These are phyloP conservation scores for Stictonetta naevosa DNA, from an alignment of 2,113 vertebrate species.

Conservation along the genomic window DNA sequence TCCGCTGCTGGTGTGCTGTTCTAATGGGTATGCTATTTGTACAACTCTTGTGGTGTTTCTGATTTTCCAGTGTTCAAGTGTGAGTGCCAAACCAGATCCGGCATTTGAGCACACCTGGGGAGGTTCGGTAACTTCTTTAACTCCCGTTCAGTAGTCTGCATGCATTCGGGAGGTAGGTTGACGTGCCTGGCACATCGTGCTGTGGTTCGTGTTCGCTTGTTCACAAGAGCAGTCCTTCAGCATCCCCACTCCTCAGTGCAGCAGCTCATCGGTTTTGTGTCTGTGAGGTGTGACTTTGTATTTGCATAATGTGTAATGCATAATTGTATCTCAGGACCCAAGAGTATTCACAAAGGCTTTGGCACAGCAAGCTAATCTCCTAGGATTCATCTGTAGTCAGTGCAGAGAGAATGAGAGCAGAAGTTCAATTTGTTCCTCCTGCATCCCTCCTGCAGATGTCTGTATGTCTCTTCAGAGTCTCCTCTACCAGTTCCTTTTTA, in stretches of 20 bases:
- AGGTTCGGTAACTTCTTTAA: not conserved
- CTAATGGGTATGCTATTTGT: fast-evolving
- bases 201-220: not conserved
- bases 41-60: not conserved
- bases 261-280: not conserved
- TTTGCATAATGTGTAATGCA: not conserved
- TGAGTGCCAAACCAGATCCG: not conserved
- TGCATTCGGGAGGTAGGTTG: not conserved
- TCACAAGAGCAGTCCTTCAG: not conserved
- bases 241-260: not conserved
- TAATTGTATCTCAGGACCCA: not conserved
- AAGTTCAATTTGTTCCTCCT: not conserved
- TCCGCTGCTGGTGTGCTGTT: not conserved
- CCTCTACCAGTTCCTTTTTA: not conserved
- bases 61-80: not conserved
- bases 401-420: not conserved
- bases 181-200: fast-evolving
- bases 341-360: not conserved
- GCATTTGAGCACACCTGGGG: not conserved
- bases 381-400: not conserved
- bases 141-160: not conserved
- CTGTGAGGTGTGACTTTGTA: not conserved
- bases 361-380: not conserved
- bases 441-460: not conserved
- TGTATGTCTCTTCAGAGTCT: not conserved